Evolutionary conservation across 1,140 invertebrate species (phyloP).

Genomic region (Drosophila tsacasi): DNA sequence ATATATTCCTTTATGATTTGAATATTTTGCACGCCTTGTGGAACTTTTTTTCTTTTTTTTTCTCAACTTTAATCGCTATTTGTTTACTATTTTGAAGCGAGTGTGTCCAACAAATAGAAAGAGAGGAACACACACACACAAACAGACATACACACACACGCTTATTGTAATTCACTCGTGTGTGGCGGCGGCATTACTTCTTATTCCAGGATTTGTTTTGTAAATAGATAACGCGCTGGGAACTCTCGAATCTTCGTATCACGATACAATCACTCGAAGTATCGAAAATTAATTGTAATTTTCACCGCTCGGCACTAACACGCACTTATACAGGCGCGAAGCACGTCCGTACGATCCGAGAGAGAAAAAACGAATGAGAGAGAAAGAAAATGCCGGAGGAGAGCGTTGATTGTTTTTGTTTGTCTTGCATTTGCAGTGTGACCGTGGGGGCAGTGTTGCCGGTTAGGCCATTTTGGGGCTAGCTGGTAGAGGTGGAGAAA

Average conservation of each 20-base stretch:
- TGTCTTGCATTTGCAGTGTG: slow-evolving; percentile 5
- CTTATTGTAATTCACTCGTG: slow-evolving; percentile 26
- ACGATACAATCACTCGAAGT: slow-evolving; percentile 1
- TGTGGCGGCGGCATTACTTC: slow-evolving; percentile 22
- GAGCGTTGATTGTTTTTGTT: slow-evolving; percentile 13
- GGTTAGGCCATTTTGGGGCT: background rate
- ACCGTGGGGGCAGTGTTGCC: background rate
- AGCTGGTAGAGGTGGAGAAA: too few species aligned
- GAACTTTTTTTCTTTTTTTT: background rate
- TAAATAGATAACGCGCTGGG: slow-evolving; percentile 20
- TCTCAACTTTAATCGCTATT: slow-evolving; percentile 18
- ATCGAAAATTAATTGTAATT: slow-evolving; percentile 12
- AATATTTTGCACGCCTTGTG: slow-evolving; percentile 28
- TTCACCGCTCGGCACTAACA: slow-evolving; percentile 10
- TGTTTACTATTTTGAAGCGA: slow-evolving; percentile 33
- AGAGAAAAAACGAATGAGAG: background rate
- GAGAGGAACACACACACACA: slow-evolving; percentile 6
- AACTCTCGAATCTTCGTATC: background rate
- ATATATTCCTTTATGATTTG: slow-evolving; percentile 17
- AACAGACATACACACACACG: slow-evolving; percentile 7
- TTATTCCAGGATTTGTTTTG: slow-evolving; percentile 22
- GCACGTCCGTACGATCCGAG: slow-evolving; percentile 5
- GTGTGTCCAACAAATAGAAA: slow-evolving; percentile 1
- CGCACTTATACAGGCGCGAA: slow-evolving; percentile 8
- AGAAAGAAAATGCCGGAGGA: background rate